These are phyloP conservation scores for Acanthopleura granulata DNA, from an alignment of 2,888 invertebrate genomes.

Conservation along the genomic window DNA sequence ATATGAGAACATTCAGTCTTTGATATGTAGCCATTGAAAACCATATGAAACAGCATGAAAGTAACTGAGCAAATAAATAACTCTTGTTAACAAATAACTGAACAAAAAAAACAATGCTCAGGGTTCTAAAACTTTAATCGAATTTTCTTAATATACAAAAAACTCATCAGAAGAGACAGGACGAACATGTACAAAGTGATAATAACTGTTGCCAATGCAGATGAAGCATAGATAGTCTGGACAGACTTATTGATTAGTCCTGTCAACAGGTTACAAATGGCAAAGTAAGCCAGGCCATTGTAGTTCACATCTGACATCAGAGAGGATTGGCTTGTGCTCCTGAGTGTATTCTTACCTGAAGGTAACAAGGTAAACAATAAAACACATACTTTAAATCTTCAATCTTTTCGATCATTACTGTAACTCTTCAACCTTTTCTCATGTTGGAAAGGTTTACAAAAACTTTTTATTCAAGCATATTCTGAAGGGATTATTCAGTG, in stretches of 20 bases:
- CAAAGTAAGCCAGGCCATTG: conserved; percentile 87
- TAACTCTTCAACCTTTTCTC: too few species aligned
- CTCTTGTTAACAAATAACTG: too few species aligned
- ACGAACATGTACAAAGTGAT: conserved; percentile 57
- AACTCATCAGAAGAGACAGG: conserved; percentile 34
- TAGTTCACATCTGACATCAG: conserved; percentile 81
- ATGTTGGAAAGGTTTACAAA: too few species aligned
- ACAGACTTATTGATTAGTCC: conserved; percentile 84
- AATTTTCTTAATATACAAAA: conserved; percentile 42
- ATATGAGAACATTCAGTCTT: too few species aligned
- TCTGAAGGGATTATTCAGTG: too few species aligned
- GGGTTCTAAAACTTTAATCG: conserved; percentile 44
- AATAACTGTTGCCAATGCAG: conserved; percentile 40
- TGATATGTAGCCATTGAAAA: too few species aligned
- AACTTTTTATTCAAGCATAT: too few species aligned
- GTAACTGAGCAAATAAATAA: too few species aligned
- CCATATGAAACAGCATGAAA: too few species aligned
- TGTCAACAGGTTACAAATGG: conserved; percentile 86
- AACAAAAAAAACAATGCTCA: not conserved
- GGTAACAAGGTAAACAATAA: not conserved
- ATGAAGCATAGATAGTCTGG: conserved; percentile 72
- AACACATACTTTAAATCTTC: not conserved
- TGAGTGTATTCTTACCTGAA: conserved; percentile 9
- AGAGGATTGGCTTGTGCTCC: not conserved
- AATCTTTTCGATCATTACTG: not conserved